Evolutionary conservation across 2,888 invertebrate genomes (phyloP).

Genomic region (Laothoe populi): DNA sequence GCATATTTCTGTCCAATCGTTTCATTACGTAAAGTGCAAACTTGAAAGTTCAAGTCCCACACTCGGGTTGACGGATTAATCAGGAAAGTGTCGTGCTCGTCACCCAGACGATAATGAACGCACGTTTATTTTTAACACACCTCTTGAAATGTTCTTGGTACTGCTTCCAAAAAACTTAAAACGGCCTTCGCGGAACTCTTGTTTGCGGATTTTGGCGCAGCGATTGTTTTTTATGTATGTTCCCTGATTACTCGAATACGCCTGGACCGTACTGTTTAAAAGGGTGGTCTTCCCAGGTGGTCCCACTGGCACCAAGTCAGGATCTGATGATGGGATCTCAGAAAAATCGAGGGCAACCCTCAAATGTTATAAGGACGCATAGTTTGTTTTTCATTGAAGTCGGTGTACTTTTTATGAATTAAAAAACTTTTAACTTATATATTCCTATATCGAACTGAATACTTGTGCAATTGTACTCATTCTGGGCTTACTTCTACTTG

Average conservation of each 20-base stretch:
- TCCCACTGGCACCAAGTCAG: too few species aligned
- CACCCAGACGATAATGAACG: constrained; percentile 20
- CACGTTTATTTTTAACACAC: constrained; percentile 25
- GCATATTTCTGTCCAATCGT: background rate
- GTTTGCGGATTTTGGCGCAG: constrained; percentile 11
- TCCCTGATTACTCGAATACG: too few species aligned
- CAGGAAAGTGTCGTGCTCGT: constrained; percentile 24
- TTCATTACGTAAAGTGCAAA: constrained; percentile 1
- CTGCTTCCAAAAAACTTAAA: constrained; percentile 23
- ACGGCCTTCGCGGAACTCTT: constrained; percentile 11
- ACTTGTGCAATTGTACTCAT: background rate
- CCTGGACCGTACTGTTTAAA: too few species aligned
- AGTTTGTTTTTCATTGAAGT: too few species aligned
- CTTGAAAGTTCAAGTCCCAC: constrained; percentile 25
- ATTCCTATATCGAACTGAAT: background rate
- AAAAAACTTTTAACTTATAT: background rate
- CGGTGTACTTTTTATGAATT: too few species aligned
- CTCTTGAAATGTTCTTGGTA: constrained; percentile 22
- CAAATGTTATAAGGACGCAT: too few species aligned
- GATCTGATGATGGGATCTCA: too few species aligned
- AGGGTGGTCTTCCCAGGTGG: too few species aligned
- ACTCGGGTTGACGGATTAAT: constrained; percentile 23
- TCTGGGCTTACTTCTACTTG: background rate
- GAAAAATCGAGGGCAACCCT: too few species aligned
- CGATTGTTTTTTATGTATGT: too few species aligned